Evolutionary conservation across 2,888 invertebrate genomes (phyloP), one percentile per base, ranked within the genome.

Genomic region (Osmoderma eremita): DNA sequence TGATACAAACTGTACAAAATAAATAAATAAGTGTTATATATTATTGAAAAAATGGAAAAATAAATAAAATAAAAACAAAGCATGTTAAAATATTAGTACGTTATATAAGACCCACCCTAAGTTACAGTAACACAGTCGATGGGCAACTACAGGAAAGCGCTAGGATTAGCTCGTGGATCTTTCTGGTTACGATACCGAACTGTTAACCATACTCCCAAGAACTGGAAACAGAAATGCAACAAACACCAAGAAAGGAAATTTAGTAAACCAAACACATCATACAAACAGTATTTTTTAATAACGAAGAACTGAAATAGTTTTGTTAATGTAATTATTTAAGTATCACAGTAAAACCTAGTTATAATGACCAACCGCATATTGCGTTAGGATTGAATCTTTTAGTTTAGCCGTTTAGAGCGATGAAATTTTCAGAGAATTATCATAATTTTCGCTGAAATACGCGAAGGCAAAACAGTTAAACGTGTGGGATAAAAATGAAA

Each of bases 161-260:
- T 95, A 80, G 97, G 95, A 87, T 96, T 94, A 86, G 94, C 95
- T 77, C 94, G 88, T 78, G 97, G 97, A 87, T 97, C 96, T 91
- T 97, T 97, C 88, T 96, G 96, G 87, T 98, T 98, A 86, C 98
- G 92, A 88, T 95, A 98, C 79, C 97, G 91, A 83, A 97, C 92
- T 78, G 97, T 96, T 89, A 98, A 88, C 93, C 94, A 93, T 73
- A 96, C 94, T 85, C 97, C 97, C 85, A 97, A 88, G 87, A 98
- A 96, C 97, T 98, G 93, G 74, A 89, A 84, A 73, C 30, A 30
- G 67, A 78, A 78, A 80, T 77, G 78, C 78, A 77, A 75, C 70
- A 74, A 74, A 49, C 64, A 49, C 62, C 30, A 30, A 30, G 30
- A 30, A 30, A 10, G 6, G 6, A 30, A 30, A 30, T 30, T 30